Evolutionary conservation across 2,113 vertebrate genomes (phyloP), one percentile per base, ranked within the genome.

Genomic region (Macroglossus sobrinus): DNA sequence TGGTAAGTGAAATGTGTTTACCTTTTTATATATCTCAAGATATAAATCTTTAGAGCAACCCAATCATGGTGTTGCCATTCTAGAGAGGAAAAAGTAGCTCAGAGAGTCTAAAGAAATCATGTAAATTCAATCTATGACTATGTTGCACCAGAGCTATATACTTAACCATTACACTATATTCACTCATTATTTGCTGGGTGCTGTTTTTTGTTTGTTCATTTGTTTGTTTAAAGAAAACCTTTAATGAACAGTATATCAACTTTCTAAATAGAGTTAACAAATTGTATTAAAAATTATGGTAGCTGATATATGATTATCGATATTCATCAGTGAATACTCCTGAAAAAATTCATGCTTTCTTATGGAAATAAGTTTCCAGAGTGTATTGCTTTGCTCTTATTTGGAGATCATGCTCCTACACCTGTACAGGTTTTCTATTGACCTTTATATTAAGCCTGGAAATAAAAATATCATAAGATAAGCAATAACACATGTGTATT

Each of bases 231-330:
- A 92, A 55, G 8, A 68, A 72, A 79, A 47, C 18, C 4, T 38
- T 43, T 64, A 24, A 64, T 72, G 82, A 38, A 6, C 21, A 88
- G 8, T 21, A 1, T 1, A 64, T 89, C 50, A 80, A 7, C 50
- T 84, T 88, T 95, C 40, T 89, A 43, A 92, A 82, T 84, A 87
- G 75, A 6, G 71, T 88, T 71, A 91, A 78, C 7, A 85, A 57
- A 38, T 35, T 30, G 1, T 10, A 64, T 84, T 75, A 75, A 88
- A 84, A 84, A 71, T 55, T 71, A 38, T 53, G 19, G 19, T 26
- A 45, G 71, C 43, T 85, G 53, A 89, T 24, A 59, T 74, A 66
- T 57, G 12, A 11, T 1, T 13, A 38, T 45, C 63, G 47, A 74
- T 80, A 38, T 79, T 84, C 55, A 4, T 71, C 68, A 79, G 6